Conservation (phyloP, 2,113 vertebrate genomes). For the Crotalus horridus region DNA sequence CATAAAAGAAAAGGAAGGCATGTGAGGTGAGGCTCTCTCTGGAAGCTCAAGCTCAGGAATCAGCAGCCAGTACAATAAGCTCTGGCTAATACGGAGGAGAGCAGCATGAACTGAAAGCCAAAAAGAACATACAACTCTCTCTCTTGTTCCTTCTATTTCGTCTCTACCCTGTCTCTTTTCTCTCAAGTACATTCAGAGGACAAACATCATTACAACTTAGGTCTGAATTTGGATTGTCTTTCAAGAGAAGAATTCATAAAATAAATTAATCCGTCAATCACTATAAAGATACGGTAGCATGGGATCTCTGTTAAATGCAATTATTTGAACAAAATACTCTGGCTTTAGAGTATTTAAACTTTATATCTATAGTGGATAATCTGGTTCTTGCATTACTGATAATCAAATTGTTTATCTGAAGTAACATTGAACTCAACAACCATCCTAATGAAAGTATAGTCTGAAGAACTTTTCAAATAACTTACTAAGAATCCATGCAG, state of each 20-base stretch:
- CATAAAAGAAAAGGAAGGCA: neutral
- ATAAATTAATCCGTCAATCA: neutral
- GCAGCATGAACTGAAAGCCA: conserved; percentile 26
- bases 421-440: neutral
- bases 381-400: neutral
- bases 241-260: neutral
- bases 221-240: neutral
- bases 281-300: neutral
- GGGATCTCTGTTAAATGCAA: neutral
- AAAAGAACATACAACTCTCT: conserved; percentile 13
- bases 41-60: conserved; percentile 25
- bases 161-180: neutral
- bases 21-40: neutral
- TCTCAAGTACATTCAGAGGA: conserved; percentile 23
- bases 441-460: neutral
- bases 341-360: neutral
- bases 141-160: neutral
- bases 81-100: conserved; percentile 15
- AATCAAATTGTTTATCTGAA: neutral
- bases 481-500: neutral
- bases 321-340: neutral
- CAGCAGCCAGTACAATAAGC: conserved; percentile 31
- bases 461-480: neutral
- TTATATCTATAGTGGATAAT: neutral
- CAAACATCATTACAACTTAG: neutral